Conservation (phyloP, 2,113 vertebrate genomes). For the Regulus satrapa region DNA sequence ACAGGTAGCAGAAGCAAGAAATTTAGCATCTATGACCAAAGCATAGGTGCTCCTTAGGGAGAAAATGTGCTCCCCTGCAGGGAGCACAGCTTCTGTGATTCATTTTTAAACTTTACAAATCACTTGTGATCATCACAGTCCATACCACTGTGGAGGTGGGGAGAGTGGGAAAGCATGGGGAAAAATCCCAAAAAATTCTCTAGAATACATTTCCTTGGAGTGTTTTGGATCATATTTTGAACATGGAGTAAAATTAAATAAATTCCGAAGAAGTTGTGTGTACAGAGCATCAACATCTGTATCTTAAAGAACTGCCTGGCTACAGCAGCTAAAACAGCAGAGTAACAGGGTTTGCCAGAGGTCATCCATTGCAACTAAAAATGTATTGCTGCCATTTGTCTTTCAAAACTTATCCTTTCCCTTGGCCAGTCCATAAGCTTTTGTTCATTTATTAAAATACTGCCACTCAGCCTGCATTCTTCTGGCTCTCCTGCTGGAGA, state of each 20-base stretch:
- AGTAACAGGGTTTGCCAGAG: not conserved
- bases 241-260: not conserved
- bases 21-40: not conserved
- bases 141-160: too few relatives aligned
- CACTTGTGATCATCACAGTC: not conserved
- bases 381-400: not conserved
- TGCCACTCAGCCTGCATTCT: not conserved
- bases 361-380: not conserved
- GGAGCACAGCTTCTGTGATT: not conserved
- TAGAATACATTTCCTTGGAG: not conserved
- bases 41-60: not conserved
- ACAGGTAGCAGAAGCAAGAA: not conserved
- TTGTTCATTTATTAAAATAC: constrained; percentile 20
- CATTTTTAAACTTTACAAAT: not conserved
- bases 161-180: not conserved
- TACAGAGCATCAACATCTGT: not conserved
- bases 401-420: not conserved
- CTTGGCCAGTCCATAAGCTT: not conserved
- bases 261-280: not conserved
- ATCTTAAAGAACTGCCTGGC: not conserved
- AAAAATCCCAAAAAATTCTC: not conserved
- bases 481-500: not conserved
- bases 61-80: not conserved
- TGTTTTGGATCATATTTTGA: not conserved
- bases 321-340: not conserved